Base-by-base conservation (phyloP, 2,888 invertebrate genomes). In the Subacronicta megacephala region DNA sequence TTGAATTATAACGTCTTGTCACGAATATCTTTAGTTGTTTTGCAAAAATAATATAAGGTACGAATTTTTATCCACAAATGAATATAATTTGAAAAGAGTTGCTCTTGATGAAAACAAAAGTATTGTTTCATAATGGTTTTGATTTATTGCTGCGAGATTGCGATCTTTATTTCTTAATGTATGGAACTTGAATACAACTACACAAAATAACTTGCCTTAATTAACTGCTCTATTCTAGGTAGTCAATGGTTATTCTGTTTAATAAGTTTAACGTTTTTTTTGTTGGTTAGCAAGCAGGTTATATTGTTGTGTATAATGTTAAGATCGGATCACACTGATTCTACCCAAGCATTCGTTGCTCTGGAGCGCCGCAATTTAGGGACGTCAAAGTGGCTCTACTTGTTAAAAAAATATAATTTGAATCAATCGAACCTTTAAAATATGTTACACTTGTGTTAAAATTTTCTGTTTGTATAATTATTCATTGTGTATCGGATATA, bases 111-210 rank as follows among this genome's bases (percentile, higher is more conserved):
- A 35, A 43, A 29, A 51, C 44, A 54, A 58, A 67, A 63, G 49
- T 62, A 54, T 55, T 61, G 43, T 59, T 46, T 50, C 46, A 58
- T 71, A 65, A 64, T 56, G 40, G 43, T 59, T 66, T 60, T 64
- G 45, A 67, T 53, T 56, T 63, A 71, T 55, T 63, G 59, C 61
- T 59, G 47, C 16, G 38, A 60, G 85, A 86, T 85, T 74, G 75
- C 36, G 56, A 85, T 85, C 84, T 78, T 62, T 78, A 77, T 80
- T 73, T 76, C 74, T 70, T 76, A 72, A 72, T 62, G 72, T 71
- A 67, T 72, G 64, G 68, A 75, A 72, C 67, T 73, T 64, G 75
- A 78, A 81, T 64, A 74, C 68, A 77, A 77, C 78, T 74, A 81
- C 80, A 77, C 73, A 74, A 65, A 78, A 76, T 77, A 78, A 75